Percentiles rank a stretch among this genome's conserved stretches.
These are phyloP conservation scores for Sinocyclocheilus anshuiensis DNA, from an alignment of 2,113 vertebrate genomes.

Conservation along the genomic window DNA sequence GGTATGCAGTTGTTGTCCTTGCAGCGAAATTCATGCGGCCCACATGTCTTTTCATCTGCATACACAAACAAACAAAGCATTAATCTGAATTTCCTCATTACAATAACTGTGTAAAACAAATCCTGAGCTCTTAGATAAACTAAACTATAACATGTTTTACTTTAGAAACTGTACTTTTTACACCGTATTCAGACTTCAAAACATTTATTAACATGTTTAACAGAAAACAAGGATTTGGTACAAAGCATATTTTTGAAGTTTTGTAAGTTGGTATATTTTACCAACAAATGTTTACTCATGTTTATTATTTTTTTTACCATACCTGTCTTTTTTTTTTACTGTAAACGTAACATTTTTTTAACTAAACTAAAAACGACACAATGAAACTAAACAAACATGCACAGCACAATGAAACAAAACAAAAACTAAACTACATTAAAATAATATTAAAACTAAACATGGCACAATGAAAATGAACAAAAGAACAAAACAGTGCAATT, in stretches of 20 bases:
- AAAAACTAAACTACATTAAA: neutral
- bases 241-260: too few relatives aligned
- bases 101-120: neutral
- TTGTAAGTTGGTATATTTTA: too few relatives aligned
- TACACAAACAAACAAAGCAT: conserved; percentile 66
- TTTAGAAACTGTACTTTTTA: neutral
- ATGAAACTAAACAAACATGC: neutral
- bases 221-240: neutral
- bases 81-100: neutral
- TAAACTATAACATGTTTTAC: neutral
- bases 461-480: neutral
- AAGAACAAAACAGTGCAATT: neutral
- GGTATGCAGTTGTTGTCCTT: conserved; percentile 99
- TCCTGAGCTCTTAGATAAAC: neutral
- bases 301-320: too few relatives aligned
- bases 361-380: neutral
- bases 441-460: neutral
- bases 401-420: neutral
- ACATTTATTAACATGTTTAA: neutral
- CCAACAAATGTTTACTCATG: too few relatives aligned
- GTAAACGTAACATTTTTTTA: too few relatives aligned
- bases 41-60: conserved; percentile 97
- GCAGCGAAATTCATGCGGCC: conserved; percentile 95
- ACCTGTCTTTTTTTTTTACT: too few relatives aligned
- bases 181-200: neutral